Conservation (phyloP, 2,888 invertebrate species). For the Ormyrus rosae region DNA sequence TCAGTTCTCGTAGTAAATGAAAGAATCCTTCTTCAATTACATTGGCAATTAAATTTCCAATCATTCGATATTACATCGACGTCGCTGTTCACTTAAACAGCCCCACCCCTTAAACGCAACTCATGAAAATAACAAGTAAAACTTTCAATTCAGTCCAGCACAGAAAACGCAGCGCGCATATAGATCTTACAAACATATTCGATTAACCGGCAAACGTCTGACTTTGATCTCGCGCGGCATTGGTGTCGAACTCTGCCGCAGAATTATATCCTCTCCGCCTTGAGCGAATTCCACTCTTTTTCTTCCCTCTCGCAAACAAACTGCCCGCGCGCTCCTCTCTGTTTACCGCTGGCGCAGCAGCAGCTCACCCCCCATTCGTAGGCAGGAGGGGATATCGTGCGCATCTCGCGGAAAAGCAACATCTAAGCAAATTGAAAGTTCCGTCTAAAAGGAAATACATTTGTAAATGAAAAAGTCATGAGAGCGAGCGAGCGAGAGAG, state of each 20-base stretch:
- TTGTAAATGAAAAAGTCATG: constrained; percentile 74
- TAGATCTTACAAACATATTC: neutral
- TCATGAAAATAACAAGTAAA: no score
- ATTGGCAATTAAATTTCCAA: no score
- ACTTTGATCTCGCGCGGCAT: constrained; percentile 36
- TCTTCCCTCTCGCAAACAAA: neutral
- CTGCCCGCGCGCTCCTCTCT: neutral
- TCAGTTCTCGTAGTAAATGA: no score
- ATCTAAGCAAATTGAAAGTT: constrained; percentile 74
- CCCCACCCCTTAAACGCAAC: no score
- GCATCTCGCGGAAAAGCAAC: constrained; percentile 54
- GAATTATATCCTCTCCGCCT: constrained; percentile 19
- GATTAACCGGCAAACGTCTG: constrained; percentile 19
- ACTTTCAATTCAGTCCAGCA: no score
- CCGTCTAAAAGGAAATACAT: constrained; percentile 73
- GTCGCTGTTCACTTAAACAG: no score
- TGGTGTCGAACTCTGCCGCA: neutral
- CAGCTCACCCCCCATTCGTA: neutral
- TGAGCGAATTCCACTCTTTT: neutral
- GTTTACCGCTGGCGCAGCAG: constrained; percentile 4
- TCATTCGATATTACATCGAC: no score
- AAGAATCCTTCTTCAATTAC: no score
- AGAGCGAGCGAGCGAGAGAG: constrained; percentile 52
- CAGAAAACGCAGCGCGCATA: no score
- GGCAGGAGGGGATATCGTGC: constrained; percentile 34